These are phyloP conservation scores for Oryctes rhinoceros DNA, from an alignment of 1,140 invertebrate genomes.

Conservation along the genomic window DNA sequence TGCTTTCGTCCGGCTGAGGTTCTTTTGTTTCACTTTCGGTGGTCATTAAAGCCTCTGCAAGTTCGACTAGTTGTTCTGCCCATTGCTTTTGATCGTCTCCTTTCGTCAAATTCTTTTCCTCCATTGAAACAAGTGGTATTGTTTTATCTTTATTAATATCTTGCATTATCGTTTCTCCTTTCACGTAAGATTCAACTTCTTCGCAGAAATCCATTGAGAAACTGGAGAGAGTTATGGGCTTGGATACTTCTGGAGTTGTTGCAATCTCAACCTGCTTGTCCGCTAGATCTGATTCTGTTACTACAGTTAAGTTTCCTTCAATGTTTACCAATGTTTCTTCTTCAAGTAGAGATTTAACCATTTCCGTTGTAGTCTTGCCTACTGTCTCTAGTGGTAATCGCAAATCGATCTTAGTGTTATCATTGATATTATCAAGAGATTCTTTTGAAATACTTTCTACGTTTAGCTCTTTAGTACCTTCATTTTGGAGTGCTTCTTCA, in stretches of 20 bases:
- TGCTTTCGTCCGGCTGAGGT: neutral
- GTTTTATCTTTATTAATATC: neutral
- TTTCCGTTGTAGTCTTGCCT: neutral
- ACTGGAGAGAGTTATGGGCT: slow-evolving; percentile 51
- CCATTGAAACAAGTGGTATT: too few relatives aligned
- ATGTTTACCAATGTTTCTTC: slow-evolving; percentile 51
- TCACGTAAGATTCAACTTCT: slow-evolving; percentile 19
- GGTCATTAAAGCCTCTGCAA: neutral
- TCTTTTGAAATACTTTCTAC: neutral
- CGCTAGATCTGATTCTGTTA: slow-evolving; percentile 57
- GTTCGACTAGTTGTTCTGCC: neutral
- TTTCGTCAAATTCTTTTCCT: neutral
- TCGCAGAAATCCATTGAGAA: slow-evolving; percentile 56
- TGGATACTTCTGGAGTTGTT: slow-evolving; percentile 47
- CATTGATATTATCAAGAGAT: slow-evolving; percentile 9
- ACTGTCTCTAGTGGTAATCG: neutral
- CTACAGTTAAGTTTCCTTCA: slow-evolving; percentile 56
- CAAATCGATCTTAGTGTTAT: neutral
- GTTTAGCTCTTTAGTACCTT: neutral
- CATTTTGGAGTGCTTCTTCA: neutral
- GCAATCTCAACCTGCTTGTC: slow-evolving; percentile 59
- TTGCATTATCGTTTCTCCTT: slow-evolving; percentile 9
- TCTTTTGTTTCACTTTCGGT: neutral
- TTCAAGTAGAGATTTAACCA: slow-evolving; percentile 1
- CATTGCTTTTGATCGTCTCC: too few relatives aligned